Evolutionary conservation across 2,888 invertebrate genomes (phyloP), one percentile per base, ranked within the genome.

Genomic region (Euplexia lucipara): DNA sequence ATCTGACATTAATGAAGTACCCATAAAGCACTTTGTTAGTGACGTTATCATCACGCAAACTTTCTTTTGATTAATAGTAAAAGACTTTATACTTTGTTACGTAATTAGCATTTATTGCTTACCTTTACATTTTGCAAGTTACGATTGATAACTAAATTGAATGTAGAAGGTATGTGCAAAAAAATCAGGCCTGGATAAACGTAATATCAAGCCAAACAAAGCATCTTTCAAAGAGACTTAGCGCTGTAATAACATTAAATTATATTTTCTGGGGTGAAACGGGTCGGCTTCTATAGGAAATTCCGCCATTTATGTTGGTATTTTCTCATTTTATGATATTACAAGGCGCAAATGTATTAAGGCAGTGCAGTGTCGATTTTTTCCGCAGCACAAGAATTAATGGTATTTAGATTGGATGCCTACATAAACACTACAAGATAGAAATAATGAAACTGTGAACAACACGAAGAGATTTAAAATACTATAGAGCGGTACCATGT

Each of bases 111-210:
- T 8, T 44, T 64, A 61, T 16, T 56, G 47, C 53, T 34, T 37
- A 37, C 14, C 45, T 51, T 65, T 65, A 57, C 60, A 65, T 70
- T 76, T 42, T 0, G 8, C n/a, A 61, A 45, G 44, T n/a, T 14
- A 52, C 64, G 56, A 71, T 70, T 60, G 35, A 76, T 74, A 47
- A 0, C 37, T 56, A 41, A 61, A 60, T 51, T 26, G 30, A 45
- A 54, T 67, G 26, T 18, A 35, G 2, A 22, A 34, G 9, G 4
- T 8, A 30, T 49, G 20, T 45, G 20, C 7, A 26, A 35, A 9
- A 72, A 51, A 45, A 65, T 47, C 41, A 44, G 22, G 30, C 2
- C 6, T n/a, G 9, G 8, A 39, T 20, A 8, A 32, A 68, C 49
- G 45, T 35, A 41, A n/a, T 7, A 39, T 35, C 20, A 5, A 41